Conservation (phyloP, 2,888 invertebrate genomes). For the Mellilla xanthometata region DNA sequence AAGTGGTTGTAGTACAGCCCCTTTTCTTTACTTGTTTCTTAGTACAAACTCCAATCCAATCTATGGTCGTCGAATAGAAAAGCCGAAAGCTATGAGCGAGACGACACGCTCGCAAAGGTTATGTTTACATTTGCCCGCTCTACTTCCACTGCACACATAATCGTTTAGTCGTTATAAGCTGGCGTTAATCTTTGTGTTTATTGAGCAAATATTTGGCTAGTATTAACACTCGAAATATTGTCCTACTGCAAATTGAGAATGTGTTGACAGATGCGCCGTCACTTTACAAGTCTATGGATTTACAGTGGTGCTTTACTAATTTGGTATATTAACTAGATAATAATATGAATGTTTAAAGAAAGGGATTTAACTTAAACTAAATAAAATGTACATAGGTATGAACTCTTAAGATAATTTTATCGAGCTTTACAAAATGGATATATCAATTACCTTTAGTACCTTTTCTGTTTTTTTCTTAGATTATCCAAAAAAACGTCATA, state of each 20-base stretch:
- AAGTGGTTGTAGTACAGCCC: no score
- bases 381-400: no score
- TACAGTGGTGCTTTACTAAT: no score
- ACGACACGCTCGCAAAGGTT: conserved; percentile 51
- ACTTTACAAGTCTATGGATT: no score
- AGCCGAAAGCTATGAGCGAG: conserved; percentile 48
- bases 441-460: no score
- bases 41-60: conserved; percentile 5
- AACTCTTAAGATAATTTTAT: no score
- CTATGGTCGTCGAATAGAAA: conserved; percentile 28
- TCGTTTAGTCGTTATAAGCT: conserved; percentile 32
- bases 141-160: conserved; percentile 34
- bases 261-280: not conserved
- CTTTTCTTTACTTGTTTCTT: not conserved
- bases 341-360: no score
- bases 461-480: no score
- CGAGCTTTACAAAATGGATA: no score
- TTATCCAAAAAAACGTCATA: no score
- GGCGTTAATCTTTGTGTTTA: conserved; percentile 20
- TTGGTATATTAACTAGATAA: no score
- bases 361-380: no score
- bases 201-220: conserved; percentile 23
- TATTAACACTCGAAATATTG: conserved; percentile 14
- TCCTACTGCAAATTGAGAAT: not conserved
- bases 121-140: conserved; percentile 49